phyloP scores from a whole-genome alignment of 2,888 invertebrate genomes.

The Tryphoninae sp. region DNA sequence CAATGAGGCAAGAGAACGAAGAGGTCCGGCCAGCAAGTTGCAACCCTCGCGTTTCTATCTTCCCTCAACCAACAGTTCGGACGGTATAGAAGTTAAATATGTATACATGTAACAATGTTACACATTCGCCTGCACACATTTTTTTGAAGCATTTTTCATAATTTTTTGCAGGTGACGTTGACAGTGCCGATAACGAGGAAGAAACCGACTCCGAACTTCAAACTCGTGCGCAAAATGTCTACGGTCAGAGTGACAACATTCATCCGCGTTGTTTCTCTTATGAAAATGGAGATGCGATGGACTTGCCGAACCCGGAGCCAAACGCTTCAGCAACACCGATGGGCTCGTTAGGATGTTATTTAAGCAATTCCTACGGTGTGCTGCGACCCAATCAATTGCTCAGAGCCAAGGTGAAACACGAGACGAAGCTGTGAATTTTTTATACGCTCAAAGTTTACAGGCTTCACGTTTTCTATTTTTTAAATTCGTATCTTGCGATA shows the following conservation, averaged over 20 bases:
- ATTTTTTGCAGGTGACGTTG: slow-evolving; percentile 87
- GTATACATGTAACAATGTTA: background rate
- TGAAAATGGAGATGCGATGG: slow-evolving; percentile 68
- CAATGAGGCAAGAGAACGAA: slow-evolving; percentile 80
- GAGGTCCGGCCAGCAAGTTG: slow-evolving; percentile 84
- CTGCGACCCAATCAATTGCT: slow-evolving; percentile 76
- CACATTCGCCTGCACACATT: background rate
- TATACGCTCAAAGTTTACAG: background rate
- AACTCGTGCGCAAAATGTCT: slow-evolving; percentile 69
- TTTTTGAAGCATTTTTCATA: slow-evolving; percentile 15
- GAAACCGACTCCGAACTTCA: slow-evolving; percentile 79
- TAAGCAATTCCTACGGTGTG: slow-evolving; percentile 74
- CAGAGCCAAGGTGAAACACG: slow-evolving; percentile 78
- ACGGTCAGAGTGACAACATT: slow-evolving; percentile 64
- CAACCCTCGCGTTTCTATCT: slow-evolving; percentile 83
- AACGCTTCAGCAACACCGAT: slow-evolving; percentile 65
- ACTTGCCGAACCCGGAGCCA: slow-evolving; percentile 66
- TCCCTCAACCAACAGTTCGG: slow-evolving; percentile 93
- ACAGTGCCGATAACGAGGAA: slow-evolving; percentile 89
- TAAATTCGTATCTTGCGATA: slow-evolving; percentile 14
- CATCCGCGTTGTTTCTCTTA: slow-evolving; percentile 70
- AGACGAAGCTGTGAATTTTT: slow-evolving; percentile 76
- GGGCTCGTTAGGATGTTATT: slow-evolving; percentile 70
- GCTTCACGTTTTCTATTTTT: slow-evolving; percentile 2
- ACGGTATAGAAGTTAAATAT: slow-evolving; percentile 83